Percentiles rank a stretch among this genome's conserved stretches.
phyloP scores from a whole-genome alignment of 2,797 vertebrate species.

The Neopelma chrysocephalum region DNA sequence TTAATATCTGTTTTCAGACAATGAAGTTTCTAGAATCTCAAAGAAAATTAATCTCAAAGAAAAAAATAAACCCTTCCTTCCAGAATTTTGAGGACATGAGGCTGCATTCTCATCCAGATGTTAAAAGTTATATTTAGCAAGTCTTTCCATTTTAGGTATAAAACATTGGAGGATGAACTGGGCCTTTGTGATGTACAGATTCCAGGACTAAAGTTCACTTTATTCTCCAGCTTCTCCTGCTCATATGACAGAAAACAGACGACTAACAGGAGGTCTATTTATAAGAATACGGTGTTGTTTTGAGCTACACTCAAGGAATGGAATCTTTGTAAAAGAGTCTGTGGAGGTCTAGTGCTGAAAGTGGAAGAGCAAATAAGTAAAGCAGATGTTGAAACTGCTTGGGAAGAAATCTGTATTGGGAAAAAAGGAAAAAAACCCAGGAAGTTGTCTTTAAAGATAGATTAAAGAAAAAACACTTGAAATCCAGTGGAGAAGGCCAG shows the following conservation, averaged over 20 bases:
- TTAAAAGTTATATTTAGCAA: neutral
- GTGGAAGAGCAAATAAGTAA: neutral
- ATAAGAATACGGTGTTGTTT: neutral
- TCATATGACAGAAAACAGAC: neutral
- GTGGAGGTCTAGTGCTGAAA: neutral
- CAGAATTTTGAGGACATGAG: neutral
- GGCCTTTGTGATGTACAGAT: neutral
- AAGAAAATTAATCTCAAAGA: neutral
- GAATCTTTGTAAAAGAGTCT: neutral
- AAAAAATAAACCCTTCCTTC: neutral
- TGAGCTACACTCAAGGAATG: neutral
- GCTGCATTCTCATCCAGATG: neutral
- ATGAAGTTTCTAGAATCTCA: neutral
- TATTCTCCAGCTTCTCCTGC: neutral
- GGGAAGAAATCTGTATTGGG: neutral
- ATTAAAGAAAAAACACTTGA: neutral
- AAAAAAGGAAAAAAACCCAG: accelerated
- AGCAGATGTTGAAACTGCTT: neutral
- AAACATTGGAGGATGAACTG: neutral
- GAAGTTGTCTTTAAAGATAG: neutral
- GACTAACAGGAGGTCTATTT: neutral
- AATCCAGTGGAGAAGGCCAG: neutral
- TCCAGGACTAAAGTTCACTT: neutral
- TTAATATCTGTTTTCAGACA: neutral
- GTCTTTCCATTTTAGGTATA: neutral